phyloP scores from a whole-genome alignment of 2,797 vertebrate genomes.

The Premnoplex brunnescens region DNA sequence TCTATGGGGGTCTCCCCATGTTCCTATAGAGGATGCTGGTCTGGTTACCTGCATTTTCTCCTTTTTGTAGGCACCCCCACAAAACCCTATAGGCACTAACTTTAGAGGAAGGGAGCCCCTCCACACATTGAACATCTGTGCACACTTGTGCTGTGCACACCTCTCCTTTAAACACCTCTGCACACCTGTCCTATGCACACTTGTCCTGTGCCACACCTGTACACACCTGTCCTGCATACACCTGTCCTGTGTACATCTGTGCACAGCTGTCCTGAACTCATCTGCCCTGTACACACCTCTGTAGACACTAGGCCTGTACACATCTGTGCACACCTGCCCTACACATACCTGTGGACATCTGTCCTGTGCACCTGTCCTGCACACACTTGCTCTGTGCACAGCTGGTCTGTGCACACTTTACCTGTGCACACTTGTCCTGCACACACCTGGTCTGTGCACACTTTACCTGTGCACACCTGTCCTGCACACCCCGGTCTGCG shows the following conservation, averaged over 20 bases:
- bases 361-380: too few relatives aligned
- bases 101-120: neutral
- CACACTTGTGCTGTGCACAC: neutral
- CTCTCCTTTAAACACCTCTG: neutral
- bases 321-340: too few relatives aligned
- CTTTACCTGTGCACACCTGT: neutral
- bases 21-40: fast-evolving
- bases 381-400: too few relatives aligned
- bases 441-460: too few relatives aligned
- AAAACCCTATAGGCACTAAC: fast-evolving
- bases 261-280: too few relatives aligned
- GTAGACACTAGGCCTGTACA: neutral
- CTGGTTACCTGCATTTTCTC: neutral
- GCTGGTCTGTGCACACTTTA: too few relatives aligned
- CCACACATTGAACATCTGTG: fast-evolving
- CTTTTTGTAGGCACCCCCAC: fast-evolving
- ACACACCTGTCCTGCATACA: neutral
- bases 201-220: too few relatives aligned
- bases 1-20: fast-evolving
- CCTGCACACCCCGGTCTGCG: neutral
- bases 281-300: neutral
- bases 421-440: too few relatives aligned
- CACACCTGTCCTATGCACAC: neutral
- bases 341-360: too few relatives aligned
- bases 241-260: neutral